Base-by-base conservation (phyloP, 2,113 vertebrate genomes). In the Upupa epops region DNA sequence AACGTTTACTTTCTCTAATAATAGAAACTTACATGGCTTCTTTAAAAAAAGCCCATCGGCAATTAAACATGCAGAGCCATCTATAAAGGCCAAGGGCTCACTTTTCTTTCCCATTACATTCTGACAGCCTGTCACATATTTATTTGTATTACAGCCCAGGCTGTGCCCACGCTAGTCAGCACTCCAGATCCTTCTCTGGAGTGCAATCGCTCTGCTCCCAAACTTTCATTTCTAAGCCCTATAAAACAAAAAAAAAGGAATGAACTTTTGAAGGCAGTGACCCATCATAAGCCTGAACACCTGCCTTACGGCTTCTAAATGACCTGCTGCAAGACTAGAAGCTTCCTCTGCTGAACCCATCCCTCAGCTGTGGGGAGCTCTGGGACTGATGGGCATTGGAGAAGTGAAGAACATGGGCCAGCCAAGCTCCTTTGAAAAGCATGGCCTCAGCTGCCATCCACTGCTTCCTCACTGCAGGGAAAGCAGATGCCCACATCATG, bases 1-100 rank as follows among this genome's bases (percentile, higher is more conserved):
- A 54, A 31, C 29, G 51, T 88, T 74, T 56, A 17, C 40, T 94
- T 89, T 78, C 82, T 59, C 92, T 88, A 88, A 68, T 56, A 93
- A 93, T 58, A 92, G 63, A 48, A 83, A 34, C n/a, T 42, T 51
- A 75, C 66, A 63, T 46, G 56, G n/a, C 91, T 42, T n/a, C n/a
- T 84, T 81, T 51, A 9, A 56, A 68, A 83, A 17, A 79, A 85
- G 59, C 66, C 70, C 52, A 82, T 77, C 56, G 90, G 34, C 80
- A 88, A 89, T 76, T 70, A 86, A 86, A 86, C 22, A 11, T 63
- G 71, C 66, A 80, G 54, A 11, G n/a, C 54, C 66, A 76, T 71
- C 73, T 73, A 3, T 13, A 32, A 45, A 48, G 78, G 51, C 36
- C 40, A 29, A 37, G 36, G 61, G 65, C 32, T 88, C 61, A 21